phyloP scores from a whole-genome alignment of 1,140 invertebrate species.

The Triops cancriformis region DNA sequence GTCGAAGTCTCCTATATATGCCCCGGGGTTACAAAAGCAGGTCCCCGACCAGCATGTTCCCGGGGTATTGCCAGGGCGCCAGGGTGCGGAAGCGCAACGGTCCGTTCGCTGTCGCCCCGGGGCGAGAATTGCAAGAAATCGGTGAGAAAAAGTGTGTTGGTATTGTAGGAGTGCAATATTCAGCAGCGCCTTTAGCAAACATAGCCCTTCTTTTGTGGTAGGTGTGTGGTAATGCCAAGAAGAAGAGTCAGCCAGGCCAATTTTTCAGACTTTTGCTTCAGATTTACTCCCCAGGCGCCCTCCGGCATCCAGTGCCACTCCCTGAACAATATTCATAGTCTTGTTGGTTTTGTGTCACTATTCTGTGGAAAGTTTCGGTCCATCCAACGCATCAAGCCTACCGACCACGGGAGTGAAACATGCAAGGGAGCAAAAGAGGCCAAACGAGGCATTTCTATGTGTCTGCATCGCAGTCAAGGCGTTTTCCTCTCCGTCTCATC shows the following conservation, averaged over 20 bases:
- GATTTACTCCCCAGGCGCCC: not conserved
- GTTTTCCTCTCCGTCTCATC: slow-evolving; percentile 1
- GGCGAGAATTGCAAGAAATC: too few species aligned
- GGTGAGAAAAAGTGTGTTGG: too few species aligned
- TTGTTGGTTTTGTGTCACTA: not conserved
- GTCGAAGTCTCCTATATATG: not conserved
- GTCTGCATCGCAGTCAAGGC: not conserved
- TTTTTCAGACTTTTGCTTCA: not conserved
- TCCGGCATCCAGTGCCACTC: not conserved
- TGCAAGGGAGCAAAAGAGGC: not conserved
- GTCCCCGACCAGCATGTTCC: too few species aligned
- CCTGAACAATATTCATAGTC: not conserved
- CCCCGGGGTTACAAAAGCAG: too few species aligned
- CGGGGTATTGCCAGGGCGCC: too few species aligned
- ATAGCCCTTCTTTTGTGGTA: too few species aligned
- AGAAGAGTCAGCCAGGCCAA: not conserved
- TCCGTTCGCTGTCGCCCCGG: too few species aligned
- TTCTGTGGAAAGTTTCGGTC: not conserved
- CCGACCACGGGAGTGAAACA: not conserved
- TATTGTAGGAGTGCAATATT: too few species aligned
- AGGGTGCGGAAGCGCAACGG: too few species aligned
- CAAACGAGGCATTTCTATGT: slow-evolving; percentile 5
- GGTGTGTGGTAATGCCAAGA: too few species aligned
- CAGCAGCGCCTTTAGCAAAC: too few species aligned
- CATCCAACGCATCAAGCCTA: not conserved